These are phyloP conservation scores for Loxodonta africana DNA, from an alignment of 2,113 vertebrate genomes.

Conservation along the genomic window DNA sequence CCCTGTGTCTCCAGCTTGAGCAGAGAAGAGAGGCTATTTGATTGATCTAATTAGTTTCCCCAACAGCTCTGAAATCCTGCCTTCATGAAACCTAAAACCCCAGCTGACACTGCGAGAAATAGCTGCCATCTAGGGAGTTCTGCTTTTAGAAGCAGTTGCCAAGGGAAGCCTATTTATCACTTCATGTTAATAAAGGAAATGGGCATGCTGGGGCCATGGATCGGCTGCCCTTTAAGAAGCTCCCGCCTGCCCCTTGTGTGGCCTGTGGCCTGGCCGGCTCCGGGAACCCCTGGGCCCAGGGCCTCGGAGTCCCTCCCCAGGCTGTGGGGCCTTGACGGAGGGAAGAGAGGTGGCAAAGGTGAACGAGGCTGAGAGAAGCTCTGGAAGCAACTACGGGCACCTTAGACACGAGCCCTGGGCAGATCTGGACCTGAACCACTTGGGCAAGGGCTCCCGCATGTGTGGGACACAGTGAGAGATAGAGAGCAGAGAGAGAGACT, in stretches of 20 bases:
- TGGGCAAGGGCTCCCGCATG: neutral
- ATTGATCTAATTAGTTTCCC: neutral
- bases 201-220: neutral
- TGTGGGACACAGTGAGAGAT: neutral
- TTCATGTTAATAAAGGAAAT: neutral
- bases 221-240: neutral
- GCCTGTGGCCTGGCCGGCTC: neutral
- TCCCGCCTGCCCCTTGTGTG: too few species aligned
- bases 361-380: neutral
- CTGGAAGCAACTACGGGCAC: accelerated
- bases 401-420: neutral
- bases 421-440: neutral
- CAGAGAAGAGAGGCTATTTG: neutral
- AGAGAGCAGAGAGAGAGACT: neutral
- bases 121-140: neutral
- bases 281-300: neutral
- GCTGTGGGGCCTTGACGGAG: neutral
- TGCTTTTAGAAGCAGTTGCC: neutral
- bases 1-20: neutral
- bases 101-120: neutral
- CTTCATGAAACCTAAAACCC: neutral
- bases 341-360: accelerated
- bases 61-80: neutral
- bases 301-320: neutral
- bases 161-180: neutral